Base-by-base conservation (phyloP, 1,140 invertebrate species). In the Drosophila arawakana region DNA sequence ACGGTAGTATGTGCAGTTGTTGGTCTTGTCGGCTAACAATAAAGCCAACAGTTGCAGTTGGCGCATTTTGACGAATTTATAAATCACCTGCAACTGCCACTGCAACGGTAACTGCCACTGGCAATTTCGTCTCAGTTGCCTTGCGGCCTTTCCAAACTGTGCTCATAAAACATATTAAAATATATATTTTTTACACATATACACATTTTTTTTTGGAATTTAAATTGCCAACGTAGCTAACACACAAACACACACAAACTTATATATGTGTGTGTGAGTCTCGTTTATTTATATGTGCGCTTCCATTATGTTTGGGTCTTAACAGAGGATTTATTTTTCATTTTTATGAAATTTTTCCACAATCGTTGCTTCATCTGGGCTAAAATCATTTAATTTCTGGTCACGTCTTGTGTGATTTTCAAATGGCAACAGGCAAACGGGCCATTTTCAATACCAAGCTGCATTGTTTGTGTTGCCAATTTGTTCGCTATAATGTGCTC, bases 331-430 rank as follows among this genome's bases (percentile, higher is more conserved):
- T 80, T 89, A 76, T 88, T 71, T 89, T 88, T 84, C 77, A 83
- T 88, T 88, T 86, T 81, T 86, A 80, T 81, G 62, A 63, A 83
- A 80, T 74, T 86, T 83, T 83, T 76, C 30, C 13, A 34, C 13
- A 34, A 54, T 72, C 78, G 78, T 84, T 78, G 84, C 80, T 80
- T 55, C 70, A 70, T 70, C 82, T 88, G 55, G 69, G 58, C 37
- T 73, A 67, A 57, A 18, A 35, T 30, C 66, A 80, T 88, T 88
- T 89, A 84, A 88, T 88, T 90, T 88, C 84, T 89, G 68, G 84
- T 88, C 84, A 88, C 84, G 84, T 88, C 74, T 75, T 73, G 78
- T 88, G 74, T 75, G 84, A 88, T 88, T 89, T 81, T 61, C 73
- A 86, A 71, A 71, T 80, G 69, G 79, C 84, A 81, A 84, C 74